Evolutionary conservation across 2,797 vertebrate species (phyloP).

Genomic region (Botia kubotai): DNA sequence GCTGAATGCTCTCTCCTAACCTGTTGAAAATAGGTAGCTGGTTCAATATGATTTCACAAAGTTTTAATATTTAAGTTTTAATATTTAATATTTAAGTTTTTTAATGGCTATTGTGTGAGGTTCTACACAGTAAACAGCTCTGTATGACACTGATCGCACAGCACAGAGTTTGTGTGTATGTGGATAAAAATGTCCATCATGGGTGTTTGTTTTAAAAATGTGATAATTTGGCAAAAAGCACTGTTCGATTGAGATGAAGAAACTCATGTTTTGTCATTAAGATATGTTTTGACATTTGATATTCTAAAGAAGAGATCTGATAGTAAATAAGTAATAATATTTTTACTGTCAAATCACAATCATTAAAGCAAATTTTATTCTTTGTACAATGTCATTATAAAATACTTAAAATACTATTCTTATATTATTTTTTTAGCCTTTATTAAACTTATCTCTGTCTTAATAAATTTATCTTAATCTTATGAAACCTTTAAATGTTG

Average conservation of each 20-base stretch:
- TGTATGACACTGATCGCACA: background rate
- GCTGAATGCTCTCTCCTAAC: constrained; percentile 19
- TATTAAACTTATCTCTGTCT: background rate
- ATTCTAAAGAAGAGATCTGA: background rate
- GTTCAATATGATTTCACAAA: constrained; percentile 16
- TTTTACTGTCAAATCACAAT: background rate
- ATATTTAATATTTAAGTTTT: no score
- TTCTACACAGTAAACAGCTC: constrained; percentile 1
- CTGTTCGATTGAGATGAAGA: background rate
- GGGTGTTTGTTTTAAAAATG: no score
- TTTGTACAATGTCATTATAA: background rate
- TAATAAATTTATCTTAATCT: background rate
- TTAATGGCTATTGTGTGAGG: constrained; percentile 26
- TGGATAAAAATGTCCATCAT: background rate
- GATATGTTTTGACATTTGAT: background rate
- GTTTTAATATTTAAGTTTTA: background rate
- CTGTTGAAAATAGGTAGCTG: constrained; percentile 45
- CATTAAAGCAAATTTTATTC: background rate
- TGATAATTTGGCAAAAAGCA: background rate
- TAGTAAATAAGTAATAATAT: constrained; percentile 4
- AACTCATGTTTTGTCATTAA: background rate
- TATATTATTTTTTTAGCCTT: background rate
- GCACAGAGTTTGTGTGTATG: background rate
- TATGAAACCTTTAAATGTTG: background rate
- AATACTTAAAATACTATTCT: background rate